Evolutionary conservation across 2,888 invertebrate genomes (phyloP), one percentile per base, ranked within the genome.

Genomic region (Diarsia mendica): DNA sequence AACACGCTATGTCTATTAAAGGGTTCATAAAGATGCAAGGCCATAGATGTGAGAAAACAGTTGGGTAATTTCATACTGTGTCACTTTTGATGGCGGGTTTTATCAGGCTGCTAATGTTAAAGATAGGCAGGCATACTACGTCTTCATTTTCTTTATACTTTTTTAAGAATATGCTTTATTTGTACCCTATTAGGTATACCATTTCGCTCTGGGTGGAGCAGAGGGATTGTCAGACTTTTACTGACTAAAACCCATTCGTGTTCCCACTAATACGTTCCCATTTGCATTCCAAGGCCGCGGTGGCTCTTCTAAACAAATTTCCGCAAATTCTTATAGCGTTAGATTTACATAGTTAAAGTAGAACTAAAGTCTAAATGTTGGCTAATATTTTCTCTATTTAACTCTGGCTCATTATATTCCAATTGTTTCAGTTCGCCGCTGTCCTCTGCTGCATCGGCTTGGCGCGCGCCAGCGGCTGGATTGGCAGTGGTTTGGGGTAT

Each of bases 381-480:
- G 9, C 9, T 9, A 33, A 18, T 44, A 60, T 0, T 1, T 20
- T 51, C 3, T 61, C 28, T 0, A 18, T 33, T 6, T 33, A 33
- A n/a, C 39, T 23, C 20, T 55, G 9, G 8, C 46, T 23, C 64
- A 70, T 33, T 9, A 0, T 20, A 39, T 44, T 68, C 48, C 0
- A 6, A 15, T 77, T 77, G 60, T 91, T 92, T 10, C 92, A 94
- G 94, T 80, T 93, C 70, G 72, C 85, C n/a, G 87, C 90, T 61
- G 71, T 92, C 75, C 77, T 93, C 79, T 92, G 93, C 89, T 89
- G 93, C 46, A 85, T 94, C 72, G 92, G 92, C 83, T 69, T 92
- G 64, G 89, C 90, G 63, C 85, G 87, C 63, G 94, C 92, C 39
- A 92, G 94, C 28, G 89, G 91, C 84, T 89, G 92, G 51, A 85